Evolutionary conservation across 2,888 invertebrate genomes (phyloP).

Genomic region (Xestia sexstrigata): DNA sequence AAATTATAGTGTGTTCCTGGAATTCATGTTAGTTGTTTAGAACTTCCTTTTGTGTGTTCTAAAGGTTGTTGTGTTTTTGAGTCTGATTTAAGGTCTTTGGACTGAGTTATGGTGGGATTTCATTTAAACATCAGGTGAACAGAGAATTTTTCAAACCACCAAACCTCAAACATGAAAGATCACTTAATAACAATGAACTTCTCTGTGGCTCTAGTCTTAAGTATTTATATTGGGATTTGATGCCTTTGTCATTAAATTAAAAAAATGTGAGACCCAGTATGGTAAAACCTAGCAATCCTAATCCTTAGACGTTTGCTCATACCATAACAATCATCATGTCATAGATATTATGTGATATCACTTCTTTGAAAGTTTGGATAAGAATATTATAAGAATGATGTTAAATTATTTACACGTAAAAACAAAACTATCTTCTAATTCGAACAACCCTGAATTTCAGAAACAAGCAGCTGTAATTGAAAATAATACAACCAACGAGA

Average conservation of each 20-base stretch:
- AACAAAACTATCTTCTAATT: not conserved
- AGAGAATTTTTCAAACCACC: not conserved
- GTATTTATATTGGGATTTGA: too few relatives aligned
- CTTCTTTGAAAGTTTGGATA: not conserved
- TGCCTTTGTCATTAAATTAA: too few relatives aligned
- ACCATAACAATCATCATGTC: not conserved
- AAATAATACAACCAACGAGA: conserved; percentile 21
- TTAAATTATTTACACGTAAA: not conserved
- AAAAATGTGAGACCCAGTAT: not conserved
- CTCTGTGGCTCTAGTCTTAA: not conserved
- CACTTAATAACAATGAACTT: not conserved
- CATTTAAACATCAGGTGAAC: too few relatives aligned
- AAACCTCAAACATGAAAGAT: not conserved
- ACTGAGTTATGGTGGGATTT: not conserved
- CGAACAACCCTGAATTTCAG: not conserved
- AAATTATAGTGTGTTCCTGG: conserved; percentile 73
- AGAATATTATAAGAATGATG: not conserved
- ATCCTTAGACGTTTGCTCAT: not conserved
- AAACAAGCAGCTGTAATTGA: not conserved
- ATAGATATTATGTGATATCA: not conserved
- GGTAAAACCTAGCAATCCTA: not conserved
- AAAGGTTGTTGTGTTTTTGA: conserved; percentile 14
- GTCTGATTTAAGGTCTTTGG: not conserved
- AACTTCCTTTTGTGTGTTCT: conserved; percentile 61
- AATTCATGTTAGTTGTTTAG: conserved; percentile 60